These are phyloP conservation scores for Eulemur macaco DNA, from an alignment of 2,113 vertebrate species.

Conservation along the genomic window DNA sequence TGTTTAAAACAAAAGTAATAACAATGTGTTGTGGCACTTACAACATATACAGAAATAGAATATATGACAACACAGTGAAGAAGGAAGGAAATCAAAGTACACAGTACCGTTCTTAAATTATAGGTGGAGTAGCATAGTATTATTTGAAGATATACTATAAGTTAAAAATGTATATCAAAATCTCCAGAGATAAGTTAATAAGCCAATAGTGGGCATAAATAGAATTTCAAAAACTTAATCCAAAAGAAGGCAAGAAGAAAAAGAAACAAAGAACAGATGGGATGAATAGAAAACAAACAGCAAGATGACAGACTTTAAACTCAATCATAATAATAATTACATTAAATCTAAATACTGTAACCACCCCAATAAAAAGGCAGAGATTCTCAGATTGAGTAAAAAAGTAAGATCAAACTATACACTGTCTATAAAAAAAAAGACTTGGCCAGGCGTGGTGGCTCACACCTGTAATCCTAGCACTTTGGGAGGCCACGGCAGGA, in stretches of 20 bases:
- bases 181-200: constrained; percentile 38
- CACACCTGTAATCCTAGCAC: too few species aligned
- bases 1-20: constrained; percentile 23
- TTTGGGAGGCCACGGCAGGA: too few species aligned
- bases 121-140: background rate
- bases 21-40: background rate
- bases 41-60: constrained; percentile 12
- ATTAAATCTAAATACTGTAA: constrained; percentile 29
- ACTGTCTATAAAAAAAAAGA: constrained; percentile 4
- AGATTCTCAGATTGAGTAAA: background rate
- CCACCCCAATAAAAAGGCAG: background rate
- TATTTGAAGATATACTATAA: background rate
- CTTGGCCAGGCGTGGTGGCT: too few species aligned
- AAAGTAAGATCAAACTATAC: background rate
- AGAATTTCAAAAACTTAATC: constrained; percentile 30
- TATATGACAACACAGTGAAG: background rate
- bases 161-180: constrained; percentile 18
- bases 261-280: background rate
- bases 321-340: background rate
- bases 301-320: background rate
- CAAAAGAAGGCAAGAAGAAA: constrained; percentile 40
- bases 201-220: background rate
- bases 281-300: constrained; percentile 39
- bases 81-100: background rate
- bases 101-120: background rate